Conservation (phyloP, 2,888 invertebrate genomes). For the Stenichneumon culpator region DNA sequence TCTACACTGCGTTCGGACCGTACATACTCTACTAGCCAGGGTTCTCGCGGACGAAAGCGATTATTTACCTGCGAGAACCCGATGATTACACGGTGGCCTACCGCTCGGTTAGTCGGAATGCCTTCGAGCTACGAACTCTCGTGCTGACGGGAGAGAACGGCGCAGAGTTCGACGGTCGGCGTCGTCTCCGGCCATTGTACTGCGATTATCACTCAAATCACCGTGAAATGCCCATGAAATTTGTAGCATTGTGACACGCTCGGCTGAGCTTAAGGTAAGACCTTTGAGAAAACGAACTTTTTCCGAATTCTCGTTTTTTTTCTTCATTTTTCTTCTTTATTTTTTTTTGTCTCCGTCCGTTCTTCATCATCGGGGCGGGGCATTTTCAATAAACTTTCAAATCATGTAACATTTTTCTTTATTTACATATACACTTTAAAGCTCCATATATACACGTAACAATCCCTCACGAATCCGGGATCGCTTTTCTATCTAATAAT, state of each 20-base stretch:
- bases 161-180: constrained; percentile 69
- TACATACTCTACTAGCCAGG: background rate
- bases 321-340: background rate
- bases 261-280: constrained; percentile 52
- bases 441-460: constrained; percentile 47
- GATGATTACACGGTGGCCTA: constrained; percentile 78
- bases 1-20: background rate
- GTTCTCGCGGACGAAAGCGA: constrained; percentile 68
- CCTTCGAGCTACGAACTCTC: constrained; percentile 44
- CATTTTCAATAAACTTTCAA: background rate
- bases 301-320: constrained; percentile 7
- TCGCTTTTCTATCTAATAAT: constrained; percentile 37
- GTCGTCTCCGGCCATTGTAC: constrained; percentile 77
- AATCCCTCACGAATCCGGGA: constrained; percentile 21
- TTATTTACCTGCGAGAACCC: constrained; percentile 75
- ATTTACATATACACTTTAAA: constrained; percentile 58
- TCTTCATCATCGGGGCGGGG: background rate
- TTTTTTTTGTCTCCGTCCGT: background rate
- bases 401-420: constrained; percentile 57
- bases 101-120: constrained; percentile 59
- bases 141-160: constrained; percentile 67
- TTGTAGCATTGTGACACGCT: constrained; percentile 75
- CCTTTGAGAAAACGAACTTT: constrained; percentile 37
- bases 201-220: constrained; percentile 83
- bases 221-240: constrained; percentile 82